Evolutionary conservation across 1,140 invertebrate genomes (phyloP), one percentile per base, ranked within the genome.

Genomic region (Tenebrio molitor): DNA sequence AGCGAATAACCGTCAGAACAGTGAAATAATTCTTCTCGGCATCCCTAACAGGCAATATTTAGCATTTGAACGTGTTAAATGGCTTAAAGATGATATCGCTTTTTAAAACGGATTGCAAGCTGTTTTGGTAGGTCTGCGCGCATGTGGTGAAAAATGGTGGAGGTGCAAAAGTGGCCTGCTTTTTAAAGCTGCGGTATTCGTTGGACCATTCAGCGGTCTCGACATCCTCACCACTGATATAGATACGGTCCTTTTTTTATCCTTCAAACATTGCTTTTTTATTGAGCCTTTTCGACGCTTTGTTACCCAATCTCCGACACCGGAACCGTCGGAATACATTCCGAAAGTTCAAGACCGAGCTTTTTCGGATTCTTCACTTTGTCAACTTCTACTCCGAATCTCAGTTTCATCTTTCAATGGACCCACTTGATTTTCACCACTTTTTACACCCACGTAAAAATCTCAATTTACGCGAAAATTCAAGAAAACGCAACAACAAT

Each of bases 11-110:
- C 50, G 50, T 58, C 50, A 58, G 50, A 58, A 58, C 50, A 23
- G 50, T 58, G 50, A 58, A 58, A 58, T 58, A 58, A 58, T 58
- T 58, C 50, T 58, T 33, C 50, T 58, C 50, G 50, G 50, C 50
- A 58, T 58, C 50, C 23, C 50, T 58, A 58, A 58, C 50, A 64
- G 36, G 42, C 71, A 72, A 23, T 72, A 65, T 39, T 58, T 64
- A 65, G 39, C 58, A 62, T 74, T 73, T 53, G 41, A 74, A 75
- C 75, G 74, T 77, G 76, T 78, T 76, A 70, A 77, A 77, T 75
- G 71, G 75, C 74, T 78, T 78, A 78, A 79, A 79, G 78, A 79
- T 77, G 76, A 79, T 79, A 79, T 78, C 76, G 71, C 75, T 66
- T 76, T 74, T 77, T 73, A 76, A 77, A 77, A 74, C 78, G 65